Evolutionary conservation across 1,140 invertebrate species (phyloP), one percentile per base, ranked within the genome.

Genomic region (Vanessa atalanta): DNA sequence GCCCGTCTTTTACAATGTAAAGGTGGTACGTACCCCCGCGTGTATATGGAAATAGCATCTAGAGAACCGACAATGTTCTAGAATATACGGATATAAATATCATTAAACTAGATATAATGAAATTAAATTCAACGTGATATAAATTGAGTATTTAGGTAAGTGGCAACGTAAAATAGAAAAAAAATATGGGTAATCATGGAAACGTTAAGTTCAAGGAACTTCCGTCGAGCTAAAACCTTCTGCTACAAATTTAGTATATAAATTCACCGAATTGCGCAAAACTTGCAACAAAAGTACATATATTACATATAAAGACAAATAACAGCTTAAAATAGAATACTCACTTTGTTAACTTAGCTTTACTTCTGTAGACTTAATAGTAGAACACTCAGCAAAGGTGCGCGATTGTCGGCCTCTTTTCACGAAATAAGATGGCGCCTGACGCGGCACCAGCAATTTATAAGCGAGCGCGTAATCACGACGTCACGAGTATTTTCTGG

Each of bases 401-500:
- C 88, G 88, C 88, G 88, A 91, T 88, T 89, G 87, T 84, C 90
- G 88, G 88, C 83, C 88, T 89, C 86, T 83, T 84, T 83, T 84
- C 79, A 84, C 80, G 83, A 88, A 90, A 86, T 92, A 89, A 92
- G 80, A 85, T 86, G 85, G 87, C 85, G 83, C 47, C 67, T 63
- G 66, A 57, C 65, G 69, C 70, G 48, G 67, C 67, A 70, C 69
- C 70, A 69, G 76, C 73, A 82, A 69, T 86, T 83, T 88, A 91
- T 88, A 88, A 80, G 73, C 79, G 74, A 55, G 73, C 79, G 75
- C 82, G 81, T 78, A 82, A 79, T 83, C 79, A 81, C 66, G 83
- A 86, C 87, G 86, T 88, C 86, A 89, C 88, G 82, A 72, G 87
- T 66, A 75, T 65, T 73, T 91, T 92, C 90, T 91, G 89, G 90